Conservation (phyloP, 2,888 invertebrate genomes). For the Yponomeuta plumbellus region DNA sequence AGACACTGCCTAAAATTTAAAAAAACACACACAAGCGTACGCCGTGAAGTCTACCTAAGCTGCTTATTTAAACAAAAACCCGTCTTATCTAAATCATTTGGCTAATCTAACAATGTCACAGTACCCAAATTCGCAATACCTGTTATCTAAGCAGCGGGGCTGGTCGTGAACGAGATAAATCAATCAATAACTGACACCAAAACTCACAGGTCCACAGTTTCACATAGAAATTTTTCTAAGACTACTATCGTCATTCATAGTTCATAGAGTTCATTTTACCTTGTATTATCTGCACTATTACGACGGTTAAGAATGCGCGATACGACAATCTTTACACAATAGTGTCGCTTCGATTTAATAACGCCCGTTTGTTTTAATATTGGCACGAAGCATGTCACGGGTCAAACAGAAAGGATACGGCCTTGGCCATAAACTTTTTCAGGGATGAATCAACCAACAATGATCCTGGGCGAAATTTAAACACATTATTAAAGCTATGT, state of each 20-base stretch:
- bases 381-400: neutral
- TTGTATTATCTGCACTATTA: neutral
- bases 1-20: neutral
- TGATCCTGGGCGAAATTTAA: neutral
- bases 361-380: neutral
- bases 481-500: neutral
- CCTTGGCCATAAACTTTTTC: neutral
- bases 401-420: neutral
- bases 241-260: neutral
- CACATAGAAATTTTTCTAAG: neutral
- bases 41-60: neutral
- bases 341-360: neutral
- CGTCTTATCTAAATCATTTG: neutral
- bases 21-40: neutral
- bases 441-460: neutral
- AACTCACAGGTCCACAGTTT: neutral
- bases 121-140: neutral
- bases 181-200: slow-evolving; percentile 26
- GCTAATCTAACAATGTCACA: neutral
- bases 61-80: neutral
- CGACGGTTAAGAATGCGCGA: neutral
- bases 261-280: neutral
- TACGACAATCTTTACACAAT: neutral
- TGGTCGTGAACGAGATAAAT: slow-evolving; percentile 42
- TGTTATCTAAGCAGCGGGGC: slow-evolving; percentile 15